phyloP scores from a whole-genome alignment of 2,113 vertebrate species.

The Orthonyx spaldingii region DNA sequence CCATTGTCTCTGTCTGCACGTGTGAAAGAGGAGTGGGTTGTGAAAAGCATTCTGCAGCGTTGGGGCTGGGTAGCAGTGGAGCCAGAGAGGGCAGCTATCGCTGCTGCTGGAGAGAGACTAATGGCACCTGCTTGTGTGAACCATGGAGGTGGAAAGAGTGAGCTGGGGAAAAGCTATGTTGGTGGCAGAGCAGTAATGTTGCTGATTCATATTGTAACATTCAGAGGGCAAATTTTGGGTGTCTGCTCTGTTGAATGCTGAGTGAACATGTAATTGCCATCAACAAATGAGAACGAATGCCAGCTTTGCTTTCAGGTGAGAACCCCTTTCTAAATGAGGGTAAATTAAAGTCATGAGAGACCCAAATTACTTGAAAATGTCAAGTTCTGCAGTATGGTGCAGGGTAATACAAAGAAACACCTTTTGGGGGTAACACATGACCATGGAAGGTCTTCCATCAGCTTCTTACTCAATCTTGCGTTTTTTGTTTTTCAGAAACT shows the following conservation, averaged over 20 bases:
- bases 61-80: neutral
- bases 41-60: neutral
- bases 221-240: neutral
- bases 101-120: neutral
- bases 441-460: neutral
- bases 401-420: neutral
- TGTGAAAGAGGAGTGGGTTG: neutral
- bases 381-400: neutral
- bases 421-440: neutral
- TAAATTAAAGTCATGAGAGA: neutral
- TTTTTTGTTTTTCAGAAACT: neutral
- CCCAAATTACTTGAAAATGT: neutral
- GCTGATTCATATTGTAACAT: neutral
- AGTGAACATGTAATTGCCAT: neutral
- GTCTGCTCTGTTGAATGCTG: neutral
- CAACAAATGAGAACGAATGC: neutral
- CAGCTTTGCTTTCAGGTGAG: neutral
- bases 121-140: neutral
- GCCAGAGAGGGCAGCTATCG: neutral
- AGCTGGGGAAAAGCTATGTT: neutral
- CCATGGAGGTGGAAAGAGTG: fast-evolving
- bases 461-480: neutral
- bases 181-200: neutral
- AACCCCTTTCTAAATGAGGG: neutral
- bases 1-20: neutral